A percentile compares a stretch with the other conserved stretches of the same genome.
Evolutionary conservation across 2,113 vertebrate species (phyloP).

Genomic region (Rhizomys pruinosus): DNA sequence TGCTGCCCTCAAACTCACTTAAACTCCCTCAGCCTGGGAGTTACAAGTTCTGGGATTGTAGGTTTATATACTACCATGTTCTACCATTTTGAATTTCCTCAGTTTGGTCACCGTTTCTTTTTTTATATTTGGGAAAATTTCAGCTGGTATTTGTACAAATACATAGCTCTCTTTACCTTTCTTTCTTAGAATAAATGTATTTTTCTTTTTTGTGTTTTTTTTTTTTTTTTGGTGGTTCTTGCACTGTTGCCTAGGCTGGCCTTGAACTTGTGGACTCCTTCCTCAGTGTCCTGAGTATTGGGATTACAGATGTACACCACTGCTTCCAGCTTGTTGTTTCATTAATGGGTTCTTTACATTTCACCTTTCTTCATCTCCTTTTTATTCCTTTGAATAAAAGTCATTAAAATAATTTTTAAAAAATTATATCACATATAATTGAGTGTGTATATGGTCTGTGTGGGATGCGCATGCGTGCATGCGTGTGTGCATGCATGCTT

Average conservation of each 20-base stretch:
- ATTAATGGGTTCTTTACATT: not conserved
- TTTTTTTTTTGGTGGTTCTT: not conserved
- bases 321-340: not conserved
- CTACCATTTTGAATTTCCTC: not conserved
- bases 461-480: not conserved
- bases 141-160: not conserved
- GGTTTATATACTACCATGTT: not conserved
- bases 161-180: not conserved
- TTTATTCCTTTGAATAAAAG: too few species aligned
- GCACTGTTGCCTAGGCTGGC: not conserved
- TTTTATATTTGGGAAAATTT: not conserved
- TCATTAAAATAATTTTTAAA: too few species aligned
- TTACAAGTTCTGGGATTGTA: not conserved
- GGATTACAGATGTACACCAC: not conserved
- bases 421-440: too few species aligned
- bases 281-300: not conserved
- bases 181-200: not conserved
- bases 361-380: not conserved
- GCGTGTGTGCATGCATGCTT: too few species aligned
- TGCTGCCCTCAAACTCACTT: not conserved
- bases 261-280: not conserved
- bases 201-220: not conserved
- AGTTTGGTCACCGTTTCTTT: not conserved
- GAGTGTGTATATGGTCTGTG: not conserved
- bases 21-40: not conserved